Evolutionary conservation across 2,888 invertebrate genomes (phyloP), one percentile per base, ranked within the genome.

Genomic region (Andrena haemorrhoa): DNA sequence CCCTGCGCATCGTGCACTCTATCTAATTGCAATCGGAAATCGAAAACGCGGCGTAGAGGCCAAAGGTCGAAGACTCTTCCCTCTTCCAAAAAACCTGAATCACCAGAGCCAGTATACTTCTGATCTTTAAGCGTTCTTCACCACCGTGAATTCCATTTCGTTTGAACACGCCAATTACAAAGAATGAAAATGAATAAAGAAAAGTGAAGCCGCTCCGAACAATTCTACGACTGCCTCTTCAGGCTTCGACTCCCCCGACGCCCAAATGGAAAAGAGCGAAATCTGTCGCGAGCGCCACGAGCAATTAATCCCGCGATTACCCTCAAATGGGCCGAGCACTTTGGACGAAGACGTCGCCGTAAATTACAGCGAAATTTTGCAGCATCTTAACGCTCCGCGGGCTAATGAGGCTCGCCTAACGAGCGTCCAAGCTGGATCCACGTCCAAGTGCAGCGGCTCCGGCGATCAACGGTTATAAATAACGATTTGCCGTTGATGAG

Each of bases 21-120:
- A 83, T 70, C 68, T 86, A 88, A 88, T 88, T 88, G 83, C 75
- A 75, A 85, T 83, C 78, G 66, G 29, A 69, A 65, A 65, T 83
- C 74, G 63, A 64, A 73, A 69, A 75, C 64, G 26, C 47, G 51
- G 29, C 12, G 23, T n/a, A 47, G n/a, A 47, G 7, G 7, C n/a
- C 3, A n/a, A 29, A 12, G n/a, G 31, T 53, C 16, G 53, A 8
- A 53, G 12, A 53, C 23, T 35, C 29, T 31, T 60, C 4, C 26
- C 29, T 29, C 29, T 58, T 58, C 6, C 26, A 12, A 58, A 12
- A 58, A 58, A 16, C 58, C 10, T 58, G 16, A 5, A 56, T 56
- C 56, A 56, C 10, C 10, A 26, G 0, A 6, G 16, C 2, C 5
- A 58, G 26, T 6, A 29, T 6, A 29, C 29, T 16, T 29, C 12